A percentile compares a stretch with the other conserved stretches of the same genome.
Evolutionary conservation across 2,797 vertebrate genomes (phyloP).

Genomic region (Sebastes alutus): DNA sequence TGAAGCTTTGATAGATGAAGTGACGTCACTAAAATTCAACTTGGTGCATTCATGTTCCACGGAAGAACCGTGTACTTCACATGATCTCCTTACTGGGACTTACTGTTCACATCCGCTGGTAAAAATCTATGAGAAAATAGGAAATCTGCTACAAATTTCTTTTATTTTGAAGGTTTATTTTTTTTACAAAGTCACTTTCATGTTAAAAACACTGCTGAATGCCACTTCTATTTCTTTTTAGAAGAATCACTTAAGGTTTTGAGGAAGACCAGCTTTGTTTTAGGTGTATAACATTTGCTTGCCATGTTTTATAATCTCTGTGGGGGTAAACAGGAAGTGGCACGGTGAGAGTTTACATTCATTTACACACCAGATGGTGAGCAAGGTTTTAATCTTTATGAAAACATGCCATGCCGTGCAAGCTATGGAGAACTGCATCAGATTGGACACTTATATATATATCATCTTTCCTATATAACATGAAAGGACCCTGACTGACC

Average conservation of each 20-base stretch:
- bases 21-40: conserved; percentile 26
- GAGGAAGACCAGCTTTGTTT: background rate
- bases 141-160: background rate
- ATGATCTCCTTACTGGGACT: conserved; percentile 10
- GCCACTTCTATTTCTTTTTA: background rate
- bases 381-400: conserved; percentile 38
- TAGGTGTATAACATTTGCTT: background rate
- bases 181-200: background rate
- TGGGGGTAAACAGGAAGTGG: background rate
- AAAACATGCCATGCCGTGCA: conserved; percentile 5
- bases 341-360: conserved; percentile 1
- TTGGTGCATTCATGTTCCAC: conserved; percentile 33
- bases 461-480: background rate
- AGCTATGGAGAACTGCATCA: background rate
- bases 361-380: conserved; percentile 20
- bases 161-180: background rate
- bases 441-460: background rate
- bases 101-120: background rate
- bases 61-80: conserved; percentile 13
- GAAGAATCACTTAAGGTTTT: background rate
- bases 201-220: background rate
- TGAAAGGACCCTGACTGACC: background rate
- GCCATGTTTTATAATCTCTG: background rate
- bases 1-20: conserved; percentile 28
- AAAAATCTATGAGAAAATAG: background rate